Evolutionary conservation across 2,888 invertebrate species (phyloP), one percentile per base, ranked within the genome.

Genomic region (Agonopterix alstromeriana): DNA sequence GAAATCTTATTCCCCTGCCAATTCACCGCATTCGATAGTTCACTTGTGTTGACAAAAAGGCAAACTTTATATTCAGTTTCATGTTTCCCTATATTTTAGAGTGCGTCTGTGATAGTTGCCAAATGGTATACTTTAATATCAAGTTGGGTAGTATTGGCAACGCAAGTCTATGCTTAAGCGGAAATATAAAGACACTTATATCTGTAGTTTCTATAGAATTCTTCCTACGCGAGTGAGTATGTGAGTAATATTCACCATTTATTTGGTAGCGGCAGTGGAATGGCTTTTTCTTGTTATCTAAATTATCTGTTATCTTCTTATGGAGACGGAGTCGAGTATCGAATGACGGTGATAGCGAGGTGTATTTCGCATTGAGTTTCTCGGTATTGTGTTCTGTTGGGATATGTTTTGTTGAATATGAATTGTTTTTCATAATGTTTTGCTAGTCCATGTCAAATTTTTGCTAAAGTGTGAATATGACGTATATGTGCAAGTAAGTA

Each of bases 101-200:
- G 54, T 61, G 62, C 63, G 65, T 63, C 65, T 62, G 65, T 55
- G 55, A 56, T 58, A 65, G 66, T 77, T 85, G 86, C 85, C 85
- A 84, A 86, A 84, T 84, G 70, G 77, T 67, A 64, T 76, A 66
- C 72, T 76, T 80, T 81, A 82, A 80, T 81, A 81, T 77, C 67
- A 17, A 46, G 46, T 43, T 52, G 46, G 70, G 67, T 63, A 60
- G 63, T 69, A 67, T 70, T 77, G 75, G 70, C 72, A 69, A 61
- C 59, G 27, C 27, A 42, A 42, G 60, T 67, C 59, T 63, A 54
- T 58, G 62, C 56, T 56, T 62, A 61, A 61, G 58, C 63, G 71
- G 74, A 77, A 71, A 72, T 65, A 76, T 76, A 73, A 76, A 71
- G 56, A 48, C 46, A 46, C 48, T 53, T 48, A 48, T 55, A 10